A percentile compares a stretch with the other conserved stretches of the same genome.
phyloP scores from a whole-genome alignment of 2,113 vertebrate species.

The Dryoscopus gambensis region DNA sequence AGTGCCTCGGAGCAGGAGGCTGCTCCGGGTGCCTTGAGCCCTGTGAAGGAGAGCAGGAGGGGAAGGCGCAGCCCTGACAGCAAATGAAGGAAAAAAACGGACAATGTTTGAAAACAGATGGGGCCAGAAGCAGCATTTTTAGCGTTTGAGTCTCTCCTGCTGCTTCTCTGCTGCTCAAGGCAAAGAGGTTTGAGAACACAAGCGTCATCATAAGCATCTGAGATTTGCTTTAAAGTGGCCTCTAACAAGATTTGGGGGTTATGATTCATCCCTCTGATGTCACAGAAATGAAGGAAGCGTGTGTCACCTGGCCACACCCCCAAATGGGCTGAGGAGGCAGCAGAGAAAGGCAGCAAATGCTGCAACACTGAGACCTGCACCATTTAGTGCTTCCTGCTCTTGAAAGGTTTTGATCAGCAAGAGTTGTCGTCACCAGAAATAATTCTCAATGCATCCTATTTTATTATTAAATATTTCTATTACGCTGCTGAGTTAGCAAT shows the following conservation, averaged over 20 bases:
- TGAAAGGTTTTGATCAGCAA: not conserved
- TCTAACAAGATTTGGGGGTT: not conserved
- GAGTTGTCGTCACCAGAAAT: not conserved
- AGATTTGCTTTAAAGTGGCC: not conserved
- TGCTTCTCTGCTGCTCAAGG: not conserved
- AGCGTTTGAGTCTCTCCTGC: not conserved
- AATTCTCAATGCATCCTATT: not conserved
- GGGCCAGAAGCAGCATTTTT: not conserved
- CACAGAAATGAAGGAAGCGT: not conserved
- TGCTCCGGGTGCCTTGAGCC: not conserved
- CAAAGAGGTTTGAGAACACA: not conserved
- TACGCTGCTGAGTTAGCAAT: not conserved
- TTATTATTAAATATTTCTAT: not conserved
- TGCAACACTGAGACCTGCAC: not conserved
- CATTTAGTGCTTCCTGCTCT: not conserved
- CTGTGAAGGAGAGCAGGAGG: not conserved
- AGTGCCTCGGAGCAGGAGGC: not conserved
- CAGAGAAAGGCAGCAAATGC: not conserved
- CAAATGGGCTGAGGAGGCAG: not conserved
- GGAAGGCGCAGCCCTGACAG: not conserved
- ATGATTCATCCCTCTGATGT: not conserved
- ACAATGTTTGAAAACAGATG: not conserved
- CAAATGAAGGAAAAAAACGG: rapidly evolving
- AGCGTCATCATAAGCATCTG: not conserved
- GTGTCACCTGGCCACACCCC: not conserved